Evolutionary conservation across 2,888 invertebrate genomes (phyloP).

Genomic region (Hofmannophila pseudospretella): DNA sequence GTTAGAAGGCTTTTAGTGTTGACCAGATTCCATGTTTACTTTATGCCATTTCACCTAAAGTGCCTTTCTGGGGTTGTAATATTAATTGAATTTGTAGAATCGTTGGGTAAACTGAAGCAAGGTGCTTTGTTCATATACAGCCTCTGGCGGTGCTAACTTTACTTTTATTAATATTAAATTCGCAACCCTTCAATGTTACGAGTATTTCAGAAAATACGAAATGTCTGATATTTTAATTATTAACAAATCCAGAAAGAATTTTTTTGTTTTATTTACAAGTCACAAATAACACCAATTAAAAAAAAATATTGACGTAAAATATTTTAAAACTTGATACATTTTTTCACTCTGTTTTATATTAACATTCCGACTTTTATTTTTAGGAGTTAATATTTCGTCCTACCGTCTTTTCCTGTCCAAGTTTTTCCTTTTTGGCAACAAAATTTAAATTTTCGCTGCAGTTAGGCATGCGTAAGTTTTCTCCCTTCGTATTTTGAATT

Average conservation of each 20-base stretch:
- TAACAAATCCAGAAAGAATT: no score
- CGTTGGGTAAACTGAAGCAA: conserved; percentile 54
- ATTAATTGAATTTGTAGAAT: conserved; percentile 59
- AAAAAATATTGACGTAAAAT: no score
- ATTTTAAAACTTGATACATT: background rate
- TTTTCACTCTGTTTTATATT: conserved; percentile 1
- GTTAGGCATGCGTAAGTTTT: conserved; percentile 29
- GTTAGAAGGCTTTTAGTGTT: conserved; percentile 24
- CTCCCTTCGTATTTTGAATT: conserved; percentile 38
- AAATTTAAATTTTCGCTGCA: conserved; percentile 17
- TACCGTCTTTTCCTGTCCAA: conserved; percentile 7
- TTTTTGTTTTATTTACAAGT: no score
- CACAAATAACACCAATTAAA: no score
- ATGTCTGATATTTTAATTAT: no score
- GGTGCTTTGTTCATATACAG: conserved; percentile 50
- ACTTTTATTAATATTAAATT: conserved; percentile 44
- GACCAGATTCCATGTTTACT: conserved; percentile 26
- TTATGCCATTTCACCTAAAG: conserved; percentile 38
- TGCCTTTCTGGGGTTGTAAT: conserved; percentile 49
- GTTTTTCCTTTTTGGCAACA: conserved; percentile 12
- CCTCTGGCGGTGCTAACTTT: conserved; percentile 43
- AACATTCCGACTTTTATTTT: conserved; percentile 6
- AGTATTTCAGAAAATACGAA: no score
- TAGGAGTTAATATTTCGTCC: conserved; percentile 9
- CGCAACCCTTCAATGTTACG: conserved; percentile 40